These are phyloP conservation scores for Cotesia glomerata DNA, from an alignment of 1,140 invertebrate species.

Conservation along the genomic window DNA sequence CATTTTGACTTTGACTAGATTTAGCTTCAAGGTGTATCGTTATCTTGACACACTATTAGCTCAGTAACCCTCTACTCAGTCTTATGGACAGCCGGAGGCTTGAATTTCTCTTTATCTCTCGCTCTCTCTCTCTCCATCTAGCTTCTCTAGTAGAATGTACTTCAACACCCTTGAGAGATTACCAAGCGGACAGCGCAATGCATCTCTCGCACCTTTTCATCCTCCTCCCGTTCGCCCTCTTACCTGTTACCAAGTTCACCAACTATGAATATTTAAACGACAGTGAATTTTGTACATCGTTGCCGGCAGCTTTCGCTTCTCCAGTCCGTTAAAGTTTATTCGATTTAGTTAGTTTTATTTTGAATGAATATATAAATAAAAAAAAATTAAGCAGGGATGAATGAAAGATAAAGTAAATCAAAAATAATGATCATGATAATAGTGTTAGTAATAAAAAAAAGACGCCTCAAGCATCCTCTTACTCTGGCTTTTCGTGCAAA, in stretches of 20 bases:
- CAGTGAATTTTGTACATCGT: slow-evolving; percentile 22
- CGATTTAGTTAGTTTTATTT: not conserved
- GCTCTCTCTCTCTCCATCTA: not conserved
- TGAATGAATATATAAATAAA: not conserved
- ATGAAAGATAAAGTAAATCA: slow-evolving; percentile 18
- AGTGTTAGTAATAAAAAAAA: too few species aligned
- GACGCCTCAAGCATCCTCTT: not conserved
- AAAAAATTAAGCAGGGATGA: not conserved
- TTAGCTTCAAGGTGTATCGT: too few species aligned
- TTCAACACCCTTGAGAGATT: not conserved
- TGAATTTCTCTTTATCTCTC: not conserved
- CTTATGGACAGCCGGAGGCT: not conserved
- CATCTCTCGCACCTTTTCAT: not conserved
- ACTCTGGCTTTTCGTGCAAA: slow-evolving; percentile 22
- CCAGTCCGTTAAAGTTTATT: not conserved
- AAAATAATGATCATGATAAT: not conserved
- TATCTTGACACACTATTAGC: too few species aligned
- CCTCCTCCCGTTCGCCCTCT: slow-evolving; percentile 2
- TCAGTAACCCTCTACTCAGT: too few species aligned
- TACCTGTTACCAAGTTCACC: not conserved
- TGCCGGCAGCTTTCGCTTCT: slow-evolving; percentile 15
- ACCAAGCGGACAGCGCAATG: not conserved
- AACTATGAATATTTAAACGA: slow-evolving; percentile 34
- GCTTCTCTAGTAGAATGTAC: not conserved
- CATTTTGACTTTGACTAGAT: too few species aligned